Conservation (phyloP, 2,797 vertebrate genomes). For the Propithecus perrieri region DNA sequence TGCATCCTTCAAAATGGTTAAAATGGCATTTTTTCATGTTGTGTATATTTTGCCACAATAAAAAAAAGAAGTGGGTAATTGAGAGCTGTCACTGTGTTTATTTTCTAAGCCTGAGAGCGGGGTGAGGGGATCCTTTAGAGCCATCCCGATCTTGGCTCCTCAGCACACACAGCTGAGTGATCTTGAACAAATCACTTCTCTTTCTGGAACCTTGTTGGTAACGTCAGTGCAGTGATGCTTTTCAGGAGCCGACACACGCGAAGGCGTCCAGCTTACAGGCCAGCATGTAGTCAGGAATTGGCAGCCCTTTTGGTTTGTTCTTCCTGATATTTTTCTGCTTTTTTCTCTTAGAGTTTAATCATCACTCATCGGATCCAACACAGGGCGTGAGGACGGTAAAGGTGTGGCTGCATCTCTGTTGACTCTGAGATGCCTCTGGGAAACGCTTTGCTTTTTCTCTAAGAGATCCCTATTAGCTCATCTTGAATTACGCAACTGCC, state of each 20-base stretch:
- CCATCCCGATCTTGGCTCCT: neutral
- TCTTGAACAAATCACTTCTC: neutral
- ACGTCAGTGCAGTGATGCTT: neutral
- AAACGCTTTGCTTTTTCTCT: neutral
- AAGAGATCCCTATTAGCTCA: neutral
- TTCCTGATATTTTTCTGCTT: neutral
- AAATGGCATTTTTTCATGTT: neutral
- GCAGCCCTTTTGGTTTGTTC: neutral
- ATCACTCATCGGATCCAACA: neutral
- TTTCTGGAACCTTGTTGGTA: neutral
- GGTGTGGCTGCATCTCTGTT: neutral
- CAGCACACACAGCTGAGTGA: neutral
- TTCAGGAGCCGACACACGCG: neutral
- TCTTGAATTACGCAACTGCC: slow-evolving; percentile 8
- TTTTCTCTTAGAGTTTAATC: neutral
- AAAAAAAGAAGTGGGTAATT: neutral
- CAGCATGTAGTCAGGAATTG: neutral
- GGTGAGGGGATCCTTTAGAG: neutral
- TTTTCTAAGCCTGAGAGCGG: neutral
- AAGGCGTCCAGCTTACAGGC: neutral
- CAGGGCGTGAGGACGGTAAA: neutral
- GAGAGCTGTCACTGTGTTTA: neutral
- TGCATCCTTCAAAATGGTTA: neutral
- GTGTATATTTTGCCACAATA: neutral
- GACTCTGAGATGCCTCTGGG: neutral